phyloP scores from a whole-genome alignment of 1,140 invertebrate genomes.

The Lamellibrachia luymesi region DNA sequence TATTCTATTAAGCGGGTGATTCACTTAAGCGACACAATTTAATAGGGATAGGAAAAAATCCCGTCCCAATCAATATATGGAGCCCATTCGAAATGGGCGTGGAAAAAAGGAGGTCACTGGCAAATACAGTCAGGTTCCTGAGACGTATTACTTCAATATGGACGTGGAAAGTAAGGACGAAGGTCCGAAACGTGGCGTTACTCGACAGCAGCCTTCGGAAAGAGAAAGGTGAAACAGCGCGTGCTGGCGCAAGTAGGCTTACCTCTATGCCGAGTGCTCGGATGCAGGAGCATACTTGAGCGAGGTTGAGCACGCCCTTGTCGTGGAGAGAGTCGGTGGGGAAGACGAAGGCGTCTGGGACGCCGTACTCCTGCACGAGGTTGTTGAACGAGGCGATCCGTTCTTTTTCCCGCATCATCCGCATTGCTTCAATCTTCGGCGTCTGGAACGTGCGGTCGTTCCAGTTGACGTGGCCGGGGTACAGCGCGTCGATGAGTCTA shows the following conservation, averaged over 20 bases:
- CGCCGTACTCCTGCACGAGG: constrained; percentile 23
- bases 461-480: constrained; percentile 28
- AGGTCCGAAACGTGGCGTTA: not conserved
- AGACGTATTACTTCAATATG: no score
- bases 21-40: no score
- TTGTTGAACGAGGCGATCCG: constrained; percentile 27
- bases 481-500: constrained; percentile 26
- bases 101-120: no score
- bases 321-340: constrained; percentile 30
- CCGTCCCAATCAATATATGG: no score
- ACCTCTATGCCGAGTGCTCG: constrained; percentile 28
- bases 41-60: no score
- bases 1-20: no score
- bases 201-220: not conserved
- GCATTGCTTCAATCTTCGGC: constrained; percentile 27
- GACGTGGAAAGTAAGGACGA: no score
- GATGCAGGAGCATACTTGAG: constrained; percentile 28
- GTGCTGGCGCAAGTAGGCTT: not conserved
- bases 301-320: constrained; percentile 25
- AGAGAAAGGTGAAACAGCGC: not conserved
- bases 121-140: no score
- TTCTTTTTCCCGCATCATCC: constrained; percentile 26
- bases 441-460: constrained; percentile 28
- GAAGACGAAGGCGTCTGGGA: constrained; percentile 24
- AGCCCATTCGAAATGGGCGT: no score